These are phyloP conservation scores for Tachina grossa DNA, from an alignment of 2,888 invertebrate species.

Conservation along the genomic window DNA sequence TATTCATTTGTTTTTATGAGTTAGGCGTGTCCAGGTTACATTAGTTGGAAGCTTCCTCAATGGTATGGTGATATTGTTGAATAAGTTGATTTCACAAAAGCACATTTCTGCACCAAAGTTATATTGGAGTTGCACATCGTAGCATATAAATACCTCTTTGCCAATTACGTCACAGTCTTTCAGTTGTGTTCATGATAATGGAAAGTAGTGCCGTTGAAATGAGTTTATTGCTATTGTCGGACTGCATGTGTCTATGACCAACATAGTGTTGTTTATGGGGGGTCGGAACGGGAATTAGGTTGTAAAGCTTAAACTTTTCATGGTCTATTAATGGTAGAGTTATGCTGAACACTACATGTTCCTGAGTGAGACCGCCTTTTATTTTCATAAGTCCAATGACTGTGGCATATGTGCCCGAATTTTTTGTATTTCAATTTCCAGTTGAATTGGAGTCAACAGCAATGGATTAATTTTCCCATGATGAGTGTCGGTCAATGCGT, in stretches of 20 bases:
- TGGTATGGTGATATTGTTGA: background rate
- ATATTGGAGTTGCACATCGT: background rate
- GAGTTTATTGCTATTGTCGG: background rate
- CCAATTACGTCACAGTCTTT: background rate
- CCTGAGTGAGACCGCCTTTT: background rate
- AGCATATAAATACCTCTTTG: background rate
- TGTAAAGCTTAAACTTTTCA: background rate
- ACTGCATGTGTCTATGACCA: background rate
- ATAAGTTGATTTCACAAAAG: slow-evolving; percentile 5
- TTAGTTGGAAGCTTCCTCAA: background rate
- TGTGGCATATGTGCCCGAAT: too few species aligned
- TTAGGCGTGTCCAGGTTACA: background rate
- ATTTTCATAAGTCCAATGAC: background rate
- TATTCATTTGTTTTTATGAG: slow-evolving; percentile 1
- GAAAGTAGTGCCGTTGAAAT: background rate
- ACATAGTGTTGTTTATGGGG: background rate
- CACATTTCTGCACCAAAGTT: background rate
- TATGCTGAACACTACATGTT: slow-evolving; percentile 9
- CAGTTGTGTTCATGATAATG: background rate
- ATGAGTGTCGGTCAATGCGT: background rate
- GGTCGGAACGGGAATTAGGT: background rate
- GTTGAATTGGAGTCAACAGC: background rate
- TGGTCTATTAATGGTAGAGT: background rate
- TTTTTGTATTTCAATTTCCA: background rate
- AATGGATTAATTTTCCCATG: background rate